Conservation (phyloP, 2,113 vertebrate genomes). For the Cebidichthys violaceus region DNA sequence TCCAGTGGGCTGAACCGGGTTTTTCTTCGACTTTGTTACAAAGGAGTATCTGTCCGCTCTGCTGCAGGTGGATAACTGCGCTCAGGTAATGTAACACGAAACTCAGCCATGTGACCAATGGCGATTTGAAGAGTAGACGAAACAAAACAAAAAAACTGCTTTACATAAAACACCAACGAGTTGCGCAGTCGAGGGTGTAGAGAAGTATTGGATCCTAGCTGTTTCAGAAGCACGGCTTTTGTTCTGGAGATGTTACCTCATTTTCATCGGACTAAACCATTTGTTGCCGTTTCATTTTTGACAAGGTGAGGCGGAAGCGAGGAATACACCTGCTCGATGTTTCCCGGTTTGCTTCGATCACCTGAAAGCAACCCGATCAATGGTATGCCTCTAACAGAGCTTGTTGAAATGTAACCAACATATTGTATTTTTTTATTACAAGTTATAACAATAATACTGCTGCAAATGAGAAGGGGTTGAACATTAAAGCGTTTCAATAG, state of each 20-base stretch:
- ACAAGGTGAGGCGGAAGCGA: constrained; percentile 82
- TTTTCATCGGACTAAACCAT: background rate
- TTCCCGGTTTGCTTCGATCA: constrained; percentile 49
- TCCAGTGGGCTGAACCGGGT: constrained; percentile 20
- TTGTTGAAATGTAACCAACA: background rate
- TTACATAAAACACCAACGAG: constrained; percentile 68
- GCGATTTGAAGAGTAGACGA: constrained; percentile 54
- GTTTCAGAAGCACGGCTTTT: background rate
- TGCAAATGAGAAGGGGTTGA: no score
- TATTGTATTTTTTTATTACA: background rate
- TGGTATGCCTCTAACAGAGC: constrained; percentile 20
- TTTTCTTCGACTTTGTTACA: constrained; percentile 66
- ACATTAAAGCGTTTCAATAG: background rate
- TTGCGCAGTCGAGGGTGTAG: constrained; percentile 27
- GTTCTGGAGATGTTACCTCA: background rate
- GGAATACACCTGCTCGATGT: constrained; percentile 54
- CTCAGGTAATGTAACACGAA: constrained; percentile 85
- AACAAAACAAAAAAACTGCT: constrained; percentile 35
- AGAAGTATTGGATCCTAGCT: background rate
- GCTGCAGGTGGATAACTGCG: constrained; percentile 79
- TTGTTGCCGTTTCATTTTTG: constrained; percentile 47
- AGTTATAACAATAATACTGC: background rate
- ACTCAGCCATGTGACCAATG: constrained; percentile 81
- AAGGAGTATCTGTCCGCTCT: constrained; percentile 77
- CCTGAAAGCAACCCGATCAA: constrained; percentile 42